A percentile compares a stretch with the other conserved stretches of the same genome.
These are phyloP conservation scores for Alca torda DNA, from an alignment of 2,797 vertebrate genomes.

Conservation along the genomic window DNA sequence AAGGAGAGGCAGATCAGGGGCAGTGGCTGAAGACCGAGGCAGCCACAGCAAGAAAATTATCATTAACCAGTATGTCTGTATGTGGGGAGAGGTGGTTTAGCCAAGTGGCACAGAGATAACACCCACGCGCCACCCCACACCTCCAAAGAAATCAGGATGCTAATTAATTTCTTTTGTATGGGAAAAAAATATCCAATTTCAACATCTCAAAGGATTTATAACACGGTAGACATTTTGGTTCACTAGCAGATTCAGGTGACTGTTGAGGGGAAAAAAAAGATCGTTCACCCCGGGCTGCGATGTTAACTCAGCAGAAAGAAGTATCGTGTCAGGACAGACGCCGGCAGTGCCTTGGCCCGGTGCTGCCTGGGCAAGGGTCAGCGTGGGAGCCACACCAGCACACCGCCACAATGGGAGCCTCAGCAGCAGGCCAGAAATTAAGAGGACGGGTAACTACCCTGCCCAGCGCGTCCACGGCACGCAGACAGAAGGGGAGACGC, in stretches of 20 bases:
- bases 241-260: neutral
- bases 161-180: neutral
- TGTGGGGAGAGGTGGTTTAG: neutral
- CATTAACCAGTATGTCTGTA: neutral
- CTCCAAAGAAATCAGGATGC: neutral
- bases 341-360: neutral
- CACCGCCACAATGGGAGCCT: neutral
- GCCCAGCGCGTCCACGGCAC: accelerated
- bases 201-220: neutral
- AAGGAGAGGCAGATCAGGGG: neutral
- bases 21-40: neutral
- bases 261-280: neutral
- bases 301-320: neutral
- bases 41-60: neutral
- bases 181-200: neutral
- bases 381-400: neutral
- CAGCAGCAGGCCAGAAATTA: neutral
- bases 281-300: accelerated
- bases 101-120: neutral
- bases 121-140: accelerated
- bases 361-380: accelerated
- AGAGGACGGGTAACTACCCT: too few species aligned
- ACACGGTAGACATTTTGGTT: neutral
- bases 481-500: neutral
- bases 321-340: accelerated